Evolutionary conservation across 2,113 vertebrate species (phyloP), one percentile per base, ranked within the genome.

Genomic region (Hipposideros armiger): DNA sequence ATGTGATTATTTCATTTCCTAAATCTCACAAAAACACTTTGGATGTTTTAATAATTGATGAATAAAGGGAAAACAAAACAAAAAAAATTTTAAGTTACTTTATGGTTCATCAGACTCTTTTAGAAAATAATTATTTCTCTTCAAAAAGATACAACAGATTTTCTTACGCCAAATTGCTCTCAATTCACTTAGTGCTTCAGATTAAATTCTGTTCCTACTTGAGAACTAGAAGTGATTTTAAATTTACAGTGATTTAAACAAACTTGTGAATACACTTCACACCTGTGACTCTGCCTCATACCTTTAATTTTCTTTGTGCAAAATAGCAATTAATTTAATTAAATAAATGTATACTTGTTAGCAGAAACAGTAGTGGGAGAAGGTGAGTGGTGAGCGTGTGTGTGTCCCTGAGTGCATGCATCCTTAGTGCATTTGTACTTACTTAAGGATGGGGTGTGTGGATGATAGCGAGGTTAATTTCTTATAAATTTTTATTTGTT

Each of bases 321-420:
- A 95, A 91, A 93, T 2, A 85, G 30, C 78, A 22, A 74, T 56
- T 89, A 82, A n/a, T 74, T 82, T 92, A 94, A 87, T 77, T 85
- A 92, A 94, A 77, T 60, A 70, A 64, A 74, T 13, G 45, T 11
- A 9, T 42, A 78, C 81, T 94, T 82, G 80, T 91, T 88, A 64
- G n/a, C 30, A 52, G 58, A 84, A 72, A 83, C 9, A 50, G 54
- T 5, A 47, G 40, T n/a, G 4, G 32, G 52, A 76, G 52, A 30
- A 73, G 54, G n/a, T 70, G 67, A 52, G 40, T 22, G 42, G 32
- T 20, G 26, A 4, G 7, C 20, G 7, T 6, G 19, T 22, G 20
- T 16, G 1, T 30, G 24, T n/a, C 1, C 6, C 1, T n/a, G 36
- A 0, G 20, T 4, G 11, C 2, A 7, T 69, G 22, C 52, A 9